phyloP scores from a whole-genome alignment of 2,797 vertebrate species.

The Cossypha polioptera region DNA sequence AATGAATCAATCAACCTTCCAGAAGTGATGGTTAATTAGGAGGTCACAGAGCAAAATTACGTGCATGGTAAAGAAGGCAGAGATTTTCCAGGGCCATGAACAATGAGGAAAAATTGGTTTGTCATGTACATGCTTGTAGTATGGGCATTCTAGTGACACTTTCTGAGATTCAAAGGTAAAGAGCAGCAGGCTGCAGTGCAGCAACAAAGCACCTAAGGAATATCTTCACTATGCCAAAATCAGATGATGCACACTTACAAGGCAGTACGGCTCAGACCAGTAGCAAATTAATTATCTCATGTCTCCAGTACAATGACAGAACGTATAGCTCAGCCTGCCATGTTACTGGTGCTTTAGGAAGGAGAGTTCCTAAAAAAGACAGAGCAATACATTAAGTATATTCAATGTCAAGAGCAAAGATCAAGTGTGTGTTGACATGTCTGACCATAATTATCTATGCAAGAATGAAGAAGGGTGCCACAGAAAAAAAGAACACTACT shows the following conservation, averaged over 20 bases:
- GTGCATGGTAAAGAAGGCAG: background rate
- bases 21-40: background rate
- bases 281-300: background rate
- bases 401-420: background rate
- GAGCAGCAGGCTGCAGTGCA: background rate
- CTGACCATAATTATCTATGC: background rate
- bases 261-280: background rate
- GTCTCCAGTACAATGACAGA: background rate
- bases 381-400: background rate
- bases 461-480: background rate
- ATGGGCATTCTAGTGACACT: fast-evolving
- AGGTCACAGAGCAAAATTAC: background rate
- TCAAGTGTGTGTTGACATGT: background rate
- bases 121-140: background rate
- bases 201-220: background rate
- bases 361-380: background rate
- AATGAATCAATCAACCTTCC: background rate
- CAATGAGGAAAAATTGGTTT: background rate
- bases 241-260: background rate
- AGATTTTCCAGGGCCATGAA: background rate
- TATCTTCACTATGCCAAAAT: background rate
- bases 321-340: background rate
- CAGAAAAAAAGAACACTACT: background rate
- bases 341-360: background rate
- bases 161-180: background rate